Percentiles rank a stretch among this genome's conserved stretches.
These are phyloP conservation scores for Rapana venosa DNA, from an alignment of 2,888 invertebrate genomes.

Conservation along the genomic window DNA sequence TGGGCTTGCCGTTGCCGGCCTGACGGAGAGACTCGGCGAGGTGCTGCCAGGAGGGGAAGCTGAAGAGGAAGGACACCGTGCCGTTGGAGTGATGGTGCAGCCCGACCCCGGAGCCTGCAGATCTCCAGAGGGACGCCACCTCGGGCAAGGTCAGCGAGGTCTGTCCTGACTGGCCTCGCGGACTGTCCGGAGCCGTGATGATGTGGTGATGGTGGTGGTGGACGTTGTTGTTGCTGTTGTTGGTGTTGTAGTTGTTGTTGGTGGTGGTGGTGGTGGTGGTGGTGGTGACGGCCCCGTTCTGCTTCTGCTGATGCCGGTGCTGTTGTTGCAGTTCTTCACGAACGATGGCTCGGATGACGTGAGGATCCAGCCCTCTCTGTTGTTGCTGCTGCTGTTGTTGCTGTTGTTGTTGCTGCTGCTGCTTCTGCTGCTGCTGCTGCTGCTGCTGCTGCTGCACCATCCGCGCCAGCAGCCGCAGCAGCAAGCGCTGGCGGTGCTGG, in stretches of 20 bases:
- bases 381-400: not conserved
- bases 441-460: not conserved
- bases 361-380: not conserved
- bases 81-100: constrained; percentile 1
- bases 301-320: too few relatives aligned
- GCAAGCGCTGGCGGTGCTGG: not conserved
- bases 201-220: not conserved
- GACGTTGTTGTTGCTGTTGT: too few relatives aligned
- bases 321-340: constrained; percentile 28
- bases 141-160: not conserved
- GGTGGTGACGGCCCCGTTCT: too few relatives aligned
- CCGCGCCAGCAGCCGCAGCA: not conserved
- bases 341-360: constrained; percentile 24
- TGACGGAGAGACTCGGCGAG: not conserved
- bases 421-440: not conserved
- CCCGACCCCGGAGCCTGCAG: not conserved
- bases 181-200: not conserved
- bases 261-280: too few relatives aligned
- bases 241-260: too few relatives aligned
- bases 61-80: constrained; percentile 17
- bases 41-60: not conserved
- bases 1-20: not conserved
- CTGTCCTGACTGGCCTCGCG: not conserved
- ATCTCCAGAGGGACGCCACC: not conserved
- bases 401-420: not conserved